Evolutionary conservation across 2,113 vertebrate genomes (phyloP), one percentile per base, ranked within the genome.

Genomic region (Camelus bactrianus): DNA sequence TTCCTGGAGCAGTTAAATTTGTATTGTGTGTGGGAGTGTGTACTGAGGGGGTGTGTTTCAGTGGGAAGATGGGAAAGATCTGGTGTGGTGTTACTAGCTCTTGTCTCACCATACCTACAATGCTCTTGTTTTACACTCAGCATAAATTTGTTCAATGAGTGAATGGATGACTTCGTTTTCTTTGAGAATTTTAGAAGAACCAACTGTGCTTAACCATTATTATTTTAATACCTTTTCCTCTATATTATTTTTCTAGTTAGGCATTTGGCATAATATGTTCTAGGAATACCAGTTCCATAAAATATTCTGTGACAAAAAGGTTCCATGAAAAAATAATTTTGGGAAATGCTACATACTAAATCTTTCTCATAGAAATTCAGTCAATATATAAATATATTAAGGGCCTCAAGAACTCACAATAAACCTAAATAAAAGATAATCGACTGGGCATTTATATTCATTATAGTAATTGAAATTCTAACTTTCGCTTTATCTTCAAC

Each of bases 401-500:
- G 17, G 10, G 6, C 48, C 30, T 19, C 38, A 65, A 42, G 85
- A 96, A 94, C 81, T 77, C 85, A 97, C 96, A 73, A 90, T 97
- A 98, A 98, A 97, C 93, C 97, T 96, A 97, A 98, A 94, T 98
- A 98, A 98, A 95, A 32, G 85, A 97, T 97, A 98, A 98, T 97
- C 92, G 91, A 93, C 92, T 95, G 75, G 95, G 92, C 69, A 83
- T 95, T 98, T 97, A 75, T 69, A 0, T 96, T 98, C 90, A 70
- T 32, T 94, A 52, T 96, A 97, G 94, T 95, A 98, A 98, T 97
- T 97, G 95, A 98, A 98, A 93, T 95, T 97, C 97, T 97, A 97
- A 98, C 98, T 98, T 98, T 97, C 90, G 60, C 93, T 98, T 97
- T 98, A 93, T 98, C 97, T 98, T 95, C 95, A 87, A 97, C 98